Percentiles rank a stretch among this genome's conserved stretches.
Conservation (phyloP, 2,888 invertebrate species). For the Chymomyza fuscimana region DNA sequence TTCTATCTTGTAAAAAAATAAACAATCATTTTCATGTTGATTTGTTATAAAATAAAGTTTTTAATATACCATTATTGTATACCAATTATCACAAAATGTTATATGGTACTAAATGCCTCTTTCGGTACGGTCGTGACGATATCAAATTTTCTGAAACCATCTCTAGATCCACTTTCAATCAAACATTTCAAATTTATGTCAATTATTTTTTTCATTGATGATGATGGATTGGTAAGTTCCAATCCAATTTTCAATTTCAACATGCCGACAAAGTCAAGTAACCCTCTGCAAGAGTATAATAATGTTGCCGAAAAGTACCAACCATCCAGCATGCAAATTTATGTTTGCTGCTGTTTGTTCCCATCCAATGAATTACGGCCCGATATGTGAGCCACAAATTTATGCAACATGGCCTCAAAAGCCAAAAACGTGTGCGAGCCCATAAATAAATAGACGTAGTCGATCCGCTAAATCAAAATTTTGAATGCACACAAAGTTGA, state of each 20-base stretch:
- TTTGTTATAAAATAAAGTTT: no score
- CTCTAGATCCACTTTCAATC: no score
- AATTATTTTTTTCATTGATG: no score
- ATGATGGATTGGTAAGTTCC: no score
- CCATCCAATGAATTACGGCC: neutral
- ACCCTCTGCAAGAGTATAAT: neutral
- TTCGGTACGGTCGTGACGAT: no score
- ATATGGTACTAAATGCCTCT: no score
- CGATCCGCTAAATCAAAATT: constrained; percentile 59
- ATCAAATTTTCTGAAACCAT: no score
- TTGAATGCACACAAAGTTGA: constrained; percentile 43
- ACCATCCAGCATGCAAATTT: neutral
- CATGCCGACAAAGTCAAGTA: neutral
- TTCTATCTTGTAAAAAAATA: no score
- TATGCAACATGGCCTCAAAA: constrained; percentile 6
- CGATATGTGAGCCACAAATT: neutral
- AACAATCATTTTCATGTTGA: no score
- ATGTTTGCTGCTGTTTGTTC: neutral
- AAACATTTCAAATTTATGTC: no score
- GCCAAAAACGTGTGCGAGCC: neutral
- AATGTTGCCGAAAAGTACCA: neutral
- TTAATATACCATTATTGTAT: no score
- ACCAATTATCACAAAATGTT: no score
- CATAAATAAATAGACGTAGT: constrained; percentile 10
- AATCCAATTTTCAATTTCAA: neutral